Conservation (phyloP, 2,797 vertebrate genomes). For the Sebastes trivittatus region DNA sequence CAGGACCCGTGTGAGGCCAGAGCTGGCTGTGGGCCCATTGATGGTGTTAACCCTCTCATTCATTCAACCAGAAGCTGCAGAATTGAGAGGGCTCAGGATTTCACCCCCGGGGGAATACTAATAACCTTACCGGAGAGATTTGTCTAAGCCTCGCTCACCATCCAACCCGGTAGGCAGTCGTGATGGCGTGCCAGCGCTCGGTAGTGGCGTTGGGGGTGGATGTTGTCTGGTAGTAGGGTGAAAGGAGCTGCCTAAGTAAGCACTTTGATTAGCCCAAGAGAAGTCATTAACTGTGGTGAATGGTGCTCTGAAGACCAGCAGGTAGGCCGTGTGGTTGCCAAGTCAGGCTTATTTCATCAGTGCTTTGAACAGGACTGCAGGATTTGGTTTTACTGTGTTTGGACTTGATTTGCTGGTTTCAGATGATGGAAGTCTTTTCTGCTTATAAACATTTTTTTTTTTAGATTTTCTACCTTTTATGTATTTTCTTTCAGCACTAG, state of each 20-base stretch:
- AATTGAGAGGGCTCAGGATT: slow-evolving; percentile 48
- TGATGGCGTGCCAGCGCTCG: slow-evolving; percentile 38
- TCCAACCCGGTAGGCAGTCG: slow-evolving; percentile 14
- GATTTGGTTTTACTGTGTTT: neutral
- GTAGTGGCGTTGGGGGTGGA: slow-evolving; percentile 33
- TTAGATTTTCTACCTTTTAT: neutral
- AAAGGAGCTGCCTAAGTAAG: slow-evolving; percentile 27
- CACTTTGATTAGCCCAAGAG: slow-evolving; percentile 35
- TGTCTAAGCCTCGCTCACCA: slow-evolving; percentile 33
- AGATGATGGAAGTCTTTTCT: neutral
- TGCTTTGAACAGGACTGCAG: neutral
- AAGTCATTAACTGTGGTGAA: slow-evolving; percentile 40
- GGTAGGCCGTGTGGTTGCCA: slow-evolving; percentile 12
- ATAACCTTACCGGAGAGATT: slow-evolving; percentile 50
- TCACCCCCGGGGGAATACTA: slow-evolving; percentile 43
- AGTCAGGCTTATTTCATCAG: neutral
- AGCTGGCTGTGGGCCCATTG: slow-evolving; percentile 41
- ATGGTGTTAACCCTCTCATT: slow-evolving; percentile 49
- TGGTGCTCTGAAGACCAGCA: slow-evolving; percentile 14
- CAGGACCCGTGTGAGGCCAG: slow-evolving; percentile 28
- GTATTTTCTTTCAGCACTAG: neutral
- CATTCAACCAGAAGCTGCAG: slow-evolving; percentile 40
- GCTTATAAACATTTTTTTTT: too few relatives aligned
- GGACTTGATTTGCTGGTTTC: neutral
- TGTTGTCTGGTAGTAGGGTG: slow-evolving; percentile 3